A percentile compares a stretch with the other conserved stretches of the same genome.
phyloP scores from a whole-genome alignment of 1,140 invertebrate species.

The Schlechtendalia chinensis region DNA sequence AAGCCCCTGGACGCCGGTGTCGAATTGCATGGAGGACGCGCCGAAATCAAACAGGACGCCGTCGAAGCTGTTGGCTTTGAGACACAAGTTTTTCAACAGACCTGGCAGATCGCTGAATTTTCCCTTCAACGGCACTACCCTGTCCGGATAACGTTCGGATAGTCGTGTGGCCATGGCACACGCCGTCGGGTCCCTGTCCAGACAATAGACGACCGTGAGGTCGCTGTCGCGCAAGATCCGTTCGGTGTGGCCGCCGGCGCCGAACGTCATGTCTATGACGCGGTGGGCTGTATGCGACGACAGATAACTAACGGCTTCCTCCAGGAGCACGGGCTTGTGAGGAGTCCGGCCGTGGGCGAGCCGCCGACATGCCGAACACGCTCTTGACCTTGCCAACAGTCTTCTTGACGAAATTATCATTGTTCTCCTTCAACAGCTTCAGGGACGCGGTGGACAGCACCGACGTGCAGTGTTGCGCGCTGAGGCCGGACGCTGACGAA shows the following conservation, averaged over 20 bases:
- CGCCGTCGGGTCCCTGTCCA: conserved; percentile 85
- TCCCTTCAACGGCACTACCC: conserved; percentile 75
- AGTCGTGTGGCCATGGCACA: conserved; percentile 67
- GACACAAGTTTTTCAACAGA: conserved; percentile 63
- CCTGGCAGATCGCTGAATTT: conserved; percentile 82
- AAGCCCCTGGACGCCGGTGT: conserved; percentile 80
- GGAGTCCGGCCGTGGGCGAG: conserved; percentile 43
- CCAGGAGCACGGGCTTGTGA: conserved; percentile 71
- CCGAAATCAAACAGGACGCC: conserved; percentile 90
- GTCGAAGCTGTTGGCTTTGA: conserved; percentile 71
- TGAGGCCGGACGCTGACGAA: conserved; percentile 69
- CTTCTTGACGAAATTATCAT: neutral
- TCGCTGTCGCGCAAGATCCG: conserved; percentile 62
- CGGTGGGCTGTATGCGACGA: conserved; percentile 63
- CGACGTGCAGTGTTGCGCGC: conserved; percentile 67
- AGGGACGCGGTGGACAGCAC: conserved; percentile 71
- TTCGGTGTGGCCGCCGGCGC: conserved; percentile 83
- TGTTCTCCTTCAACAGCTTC: conserved; percentile 53
- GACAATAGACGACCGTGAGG: conserved; percentile 68
- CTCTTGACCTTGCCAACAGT: conserved; percentile 18
- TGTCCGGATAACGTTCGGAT: conserved; percentile 65
- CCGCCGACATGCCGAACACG: neutral
- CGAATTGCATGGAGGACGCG: conserved; percentile 95
- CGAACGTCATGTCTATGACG: conserved; percentile 90
- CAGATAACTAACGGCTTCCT: conserved; percentile 69